Evolutionary conservation across 2,888 invertebrate species (phyloP), one percentile per base, ranked within the genome.

Genomic region (Melinaea menophilus): DNA sequence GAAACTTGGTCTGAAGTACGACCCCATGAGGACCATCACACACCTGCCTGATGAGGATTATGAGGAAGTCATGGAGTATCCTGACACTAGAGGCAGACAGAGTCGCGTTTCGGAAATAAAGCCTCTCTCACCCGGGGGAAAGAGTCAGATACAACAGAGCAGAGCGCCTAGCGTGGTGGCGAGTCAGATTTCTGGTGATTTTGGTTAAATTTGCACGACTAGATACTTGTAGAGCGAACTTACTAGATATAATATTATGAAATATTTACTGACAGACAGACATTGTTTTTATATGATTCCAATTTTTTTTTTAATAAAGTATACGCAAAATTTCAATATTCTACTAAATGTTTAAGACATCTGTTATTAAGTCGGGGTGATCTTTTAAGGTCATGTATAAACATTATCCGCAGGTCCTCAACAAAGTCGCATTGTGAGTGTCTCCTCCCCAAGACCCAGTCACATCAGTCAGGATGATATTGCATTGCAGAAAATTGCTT

Each of bases 11-110:
- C 73, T 86, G 0, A 68, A 68, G 0, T 87, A 84, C 66, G 79
- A 86, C 47, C 81, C 85, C 0, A 81, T 73, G 75, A 79, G 73
- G 64, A 81, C 84, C 0, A 73, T 88, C 37, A 85, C 84, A 0
- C 79, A 82, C 56, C 71, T 81, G 0, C 71, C 75, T 0, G 73
- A 75, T 11, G 72, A 72, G 0, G 63, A 62, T 3, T 55, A 65
- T 9, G 54, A 56, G 5, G 56, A 41, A 34, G 56, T 12, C 5
- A 46, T 48, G 22, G 58, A 64, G 4, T 35, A 41, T 22, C 13
- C 63, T 2, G 37, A 56, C 31, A 46, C 62, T 12, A 58, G 55
- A 2, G 61, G 54, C 7, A 65, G 55, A 31, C 12, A 35, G 4
- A 62, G 67, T 7, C 58, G 48, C 7, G 31, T 61, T 5, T 57